Evolutionary conservation across 2,888 invertebrate species (phyloP).

Genomic region (Periphyllus acericola): DNA sequence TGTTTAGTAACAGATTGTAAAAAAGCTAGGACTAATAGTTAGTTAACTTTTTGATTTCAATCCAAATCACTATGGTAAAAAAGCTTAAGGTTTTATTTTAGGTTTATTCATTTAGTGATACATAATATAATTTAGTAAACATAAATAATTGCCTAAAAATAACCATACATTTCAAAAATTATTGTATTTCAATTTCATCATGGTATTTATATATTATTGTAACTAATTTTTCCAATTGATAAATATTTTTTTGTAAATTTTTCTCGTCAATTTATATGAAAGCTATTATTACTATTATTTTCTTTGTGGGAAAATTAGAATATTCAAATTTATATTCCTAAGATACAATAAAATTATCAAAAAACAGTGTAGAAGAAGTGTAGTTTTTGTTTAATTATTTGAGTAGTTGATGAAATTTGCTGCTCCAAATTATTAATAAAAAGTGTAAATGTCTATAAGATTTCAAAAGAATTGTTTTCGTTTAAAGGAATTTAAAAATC

Average conservation of each 20-base stretch:
- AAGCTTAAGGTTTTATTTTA: background rate
- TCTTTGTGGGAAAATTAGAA: background rate
- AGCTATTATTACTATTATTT: background rate
- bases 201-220: background rate
- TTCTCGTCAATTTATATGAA: background rate
- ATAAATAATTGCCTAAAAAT: too few relatives aligned
- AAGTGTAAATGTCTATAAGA: background rate
- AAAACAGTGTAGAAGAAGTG: background rate
- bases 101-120: background rate
- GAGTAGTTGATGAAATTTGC: background rate
- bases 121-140: too few relatives aligned
- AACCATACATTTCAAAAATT: background rate
- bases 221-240: background rate
- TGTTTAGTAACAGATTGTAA: too few relatives aligned
- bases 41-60: too few relatives aligned
- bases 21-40: too few relatives aligned
- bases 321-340: background rate
- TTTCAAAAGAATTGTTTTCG: background rate
- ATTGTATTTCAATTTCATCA: background rate
- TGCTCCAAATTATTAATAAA: background rate
- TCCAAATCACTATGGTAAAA: too few relatives aligned
- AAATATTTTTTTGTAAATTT: background rate
- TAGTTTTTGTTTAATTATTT: too few relatives aligned
- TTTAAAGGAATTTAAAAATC: background rate
- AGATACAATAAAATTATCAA: too few relatives aligned